Base-by-base conservation (phyloP, 2,113 vertebrate species). In the Engraulis encrasicolus region DNA sequence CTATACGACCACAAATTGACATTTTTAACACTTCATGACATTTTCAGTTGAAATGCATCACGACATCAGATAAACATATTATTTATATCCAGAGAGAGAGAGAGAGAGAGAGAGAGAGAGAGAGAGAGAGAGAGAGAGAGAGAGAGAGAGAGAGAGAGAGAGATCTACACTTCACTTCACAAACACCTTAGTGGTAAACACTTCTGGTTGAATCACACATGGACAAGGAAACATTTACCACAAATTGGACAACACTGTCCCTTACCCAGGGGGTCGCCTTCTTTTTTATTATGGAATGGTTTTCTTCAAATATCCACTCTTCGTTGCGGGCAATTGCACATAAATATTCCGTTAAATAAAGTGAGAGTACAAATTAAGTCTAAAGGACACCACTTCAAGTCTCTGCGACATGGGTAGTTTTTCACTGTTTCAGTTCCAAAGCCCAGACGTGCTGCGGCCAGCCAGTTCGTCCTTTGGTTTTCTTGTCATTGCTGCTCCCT, bases 371-470 rank as follows among this genome's bases (percentile, higher is more conserved):
- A 91, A 49, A 90, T 86, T 48, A 90, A 91, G 85, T 90, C 86
- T 86, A 81, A 78, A 81, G 52, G 79, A 87, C 81, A 83, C 90
- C 87, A 82, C 40, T 83, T 86, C 82, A 88, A 88, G 18, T 81
- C 86, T 78, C 27, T 87, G 82, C 83, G 50, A 80, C 79, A 77
- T 74, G 18, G 78, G 17, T 23, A 80, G 86, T 90, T 91, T 87
- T 87, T 97, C 95, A 97, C 92, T 99, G 98, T 94, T 99, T 99
- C 89, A 99, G 97, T 92, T 99, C 98, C 95, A 99, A 92, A 88
- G 98, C 98, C 98, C 98, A 99, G 91, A 99, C 98, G 81, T 99
- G 98, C 92, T 99, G 98, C 31, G 98, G 98, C 98, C 98, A 99
- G 90, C 98, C 98, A 85, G 98, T 99, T 91, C 98, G 95, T 52